These are phyloP conservation scores for Atta colombica DNA, from an alignment of 1,140 invertebrate species.

Conservation along the genomic window DNA sequence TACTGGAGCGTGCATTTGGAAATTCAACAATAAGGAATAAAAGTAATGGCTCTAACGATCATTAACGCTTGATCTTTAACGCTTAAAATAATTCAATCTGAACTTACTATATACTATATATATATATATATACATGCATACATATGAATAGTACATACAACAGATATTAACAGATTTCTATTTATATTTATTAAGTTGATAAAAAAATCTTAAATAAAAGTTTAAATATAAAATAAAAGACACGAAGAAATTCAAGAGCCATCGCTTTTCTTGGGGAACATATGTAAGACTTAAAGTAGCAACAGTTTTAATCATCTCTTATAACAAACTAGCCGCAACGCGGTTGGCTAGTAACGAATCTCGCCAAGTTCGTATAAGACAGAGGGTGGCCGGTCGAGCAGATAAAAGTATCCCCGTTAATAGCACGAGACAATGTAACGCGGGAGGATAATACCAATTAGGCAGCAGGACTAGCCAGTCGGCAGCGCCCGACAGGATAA, in stretches of 20 bases:
- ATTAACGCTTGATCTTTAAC: too few relatives aligned
- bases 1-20: too few relatives aligned
- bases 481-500: constrained; percentile 72
- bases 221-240: not conserved
- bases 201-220: not conserved
- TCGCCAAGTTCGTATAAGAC: constrained; percentile 51
- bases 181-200: not conserved
- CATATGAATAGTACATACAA: not conserved
- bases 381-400: constrained; percentile 24
- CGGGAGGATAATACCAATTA: constrained; percentile 76
- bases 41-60: too few relatives aligned
- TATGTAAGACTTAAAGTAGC: not conserved
- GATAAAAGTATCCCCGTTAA: constrained; percentile 70
- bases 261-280: not conserved
- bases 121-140: too few relatives aligned
- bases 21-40: too few relatives aligned
- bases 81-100: too few relatives aligned
- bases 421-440: constrained; percentile 62
- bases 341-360: constrained; percentile 39
- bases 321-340: constrained; percentile 18
- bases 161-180: not conserved
- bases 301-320: constrained; percentile 40
- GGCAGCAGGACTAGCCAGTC: constrained; percentile 69
- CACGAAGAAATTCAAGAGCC: not conserved
- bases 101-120: too few relatives aligned